Evolutionary conservation across 92 coral and sea anemone genomes (phyloP).

Genomic region (Epizoanthus scotinus): DNA sequence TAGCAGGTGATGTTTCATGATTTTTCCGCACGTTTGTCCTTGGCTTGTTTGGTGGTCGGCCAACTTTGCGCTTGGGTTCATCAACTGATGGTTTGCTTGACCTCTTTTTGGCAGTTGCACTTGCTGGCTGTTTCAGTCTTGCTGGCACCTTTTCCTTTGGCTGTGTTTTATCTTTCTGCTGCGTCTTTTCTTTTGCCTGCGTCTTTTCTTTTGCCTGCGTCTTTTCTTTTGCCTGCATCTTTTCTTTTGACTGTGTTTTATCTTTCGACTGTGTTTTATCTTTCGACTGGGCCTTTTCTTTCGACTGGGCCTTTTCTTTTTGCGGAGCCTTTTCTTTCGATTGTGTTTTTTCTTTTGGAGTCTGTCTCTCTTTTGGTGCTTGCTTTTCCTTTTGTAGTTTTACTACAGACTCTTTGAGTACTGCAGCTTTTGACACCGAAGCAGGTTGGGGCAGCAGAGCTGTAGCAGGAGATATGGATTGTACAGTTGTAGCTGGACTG

Average conservation of each 20-base stretch:
- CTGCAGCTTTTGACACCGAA: neutral
- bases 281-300: constrained; percentile 24
- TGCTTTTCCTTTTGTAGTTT: constrained; percentile 31
- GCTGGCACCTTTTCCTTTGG: neutral
- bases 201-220: constrained; percentile 9
- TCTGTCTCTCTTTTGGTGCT: constrained; percentile 15
- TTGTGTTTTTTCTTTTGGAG: constrained; percentile 42
- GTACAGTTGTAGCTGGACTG: neutral
- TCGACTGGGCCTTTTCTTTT: constrained; percentile 15
- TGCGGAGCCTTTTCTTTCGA: constrained; percentile 13
- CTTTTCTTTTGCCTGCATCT: constrained; percentile 1
- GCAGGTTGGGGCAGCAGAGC: neutral
- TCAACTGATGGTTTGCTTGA: constrained; percentile 63
- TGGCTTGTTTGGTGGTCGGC: constrained; percentile 76
- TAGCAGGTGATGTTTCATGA: constrained; percentile 4
- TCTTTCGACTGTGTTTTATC: constrained; percentile 24
- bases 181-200: neutral
- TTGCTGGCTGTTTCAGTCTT: constrained; percentile 5
- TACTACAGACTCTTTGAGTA: neutral
- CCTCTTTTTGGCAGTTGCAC: constrained; percentile 61
- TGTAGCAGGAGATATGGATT: neutral
- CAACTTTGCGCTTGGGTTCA: constrained; percentile 89
- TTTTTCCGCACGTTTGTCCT: constrained; percentile 4
- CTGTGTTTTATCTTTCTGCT: neutral
- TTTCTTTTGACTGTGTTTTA: constrained; percentile 7